Base-by-base conservation (phyloP, 2,888 invertebrate genomes). In the Orchestes rusci region DNA sequence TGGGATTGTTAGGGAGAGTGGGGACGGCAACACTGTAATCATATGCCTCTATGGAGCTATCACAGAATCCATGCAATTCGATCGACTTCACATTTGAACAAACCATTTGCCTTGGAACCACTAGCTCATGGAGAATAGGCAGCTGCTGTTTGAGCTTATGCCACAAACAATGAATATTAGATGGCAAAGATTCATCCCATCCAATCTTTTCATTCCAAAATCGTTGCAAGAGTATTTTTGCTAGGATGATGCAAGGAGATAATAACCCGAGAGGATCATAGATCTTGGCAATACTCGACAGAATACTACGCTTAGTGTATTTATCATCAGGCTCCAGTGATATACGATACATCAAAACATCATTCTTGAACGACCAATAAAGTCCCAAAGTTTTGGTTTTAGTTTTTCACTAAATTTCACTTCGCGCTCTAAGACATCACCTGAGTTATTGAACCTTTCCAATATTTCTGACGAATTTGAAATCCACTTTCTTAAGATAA, bases 201-300 rank as follows among this genome's bases (percentile, higher is more conserved):
- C 23, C 12, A 4, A 47, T n/a, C 12, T 33, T 45, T 10, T 16
- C 18, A 15, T n/a, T 8, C 47, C 47, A 47, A 12, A 47, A 33
- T 17, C 32, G 31, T n/a, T 47, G 47, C 15, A 45, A 15, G 3
- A 43, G 27, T 8, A 47, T 27, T 28, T 47, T 47, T 32, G 47
- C 28, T n/a, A 32, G 7, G 18, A 50, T 35, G 10, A 45, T 19
- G 28, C 37, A 40, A 7, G 40, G 43, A 10, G n/a, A n/a, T n/a
- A n/a, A n/a, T n/a, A n/a, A n/a, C n/a, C n/a, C n/a, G n/a, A n/a
- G n/a, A n/a, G n/a, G 31, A 19, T 49, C 49, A 34, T 37, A 49
- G 12, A 49, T 49, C 23, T 28, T 33, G 3, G 49, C 30, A 2
- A 42, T 19, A 7, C 31, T 23, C 7, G 45, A 45, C 2, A 49